Conservation (phyloP, 2,113 vertebrate species). For the Crocuta crocuta region DNA sequence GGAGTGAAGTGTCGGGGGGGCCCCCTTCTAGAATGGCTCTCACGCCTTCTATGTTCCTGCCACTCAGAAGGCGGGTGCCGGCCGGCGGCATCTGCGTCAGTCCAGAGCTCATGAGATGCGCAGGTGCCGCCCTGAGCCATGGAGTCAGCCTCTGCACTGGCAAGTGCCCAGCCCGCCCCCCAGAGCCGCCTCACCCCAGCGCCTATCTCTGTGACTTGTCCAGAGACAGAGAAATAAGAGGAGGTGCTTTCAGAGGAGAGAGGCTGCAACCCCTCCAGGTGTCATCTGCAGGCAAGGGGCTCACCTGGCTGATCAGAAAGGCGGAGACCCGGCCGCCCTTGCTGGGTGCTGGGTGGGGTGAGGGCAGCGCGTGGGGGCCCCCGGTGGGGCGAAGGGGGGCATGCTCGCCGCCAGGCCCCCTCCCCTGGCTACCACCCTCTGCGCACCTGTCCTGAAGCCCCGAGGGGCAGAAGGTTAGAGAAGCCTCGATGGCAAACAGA, state of each 20-base stretch:
- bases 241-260: background rate
- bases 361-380: background rate
- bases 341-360: background rate
- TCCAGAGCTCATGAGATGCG: fast-evolving
- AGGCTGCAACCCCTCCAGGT: background rate
- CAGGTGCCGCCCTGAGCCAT: fast-evolving
- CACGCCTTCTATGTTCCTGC: background rate
- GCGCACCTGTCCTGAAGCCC: background rate
- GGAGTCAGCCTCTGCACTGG: fast-evolving
- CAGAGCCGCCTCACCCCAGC: fast-evolving
- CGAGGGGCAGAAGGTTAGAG: fast-evolving
- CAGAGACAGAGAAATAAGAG: background rate
- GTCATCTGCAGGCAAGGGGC: background rate
- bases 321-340: background rate
- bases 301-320: background rate
- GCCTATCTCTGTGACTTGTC: background rate
- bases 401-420: fast-evolving
- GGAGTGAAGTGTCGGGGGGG: too few relatives aligned
- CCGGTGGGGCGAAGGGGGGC: background rate
- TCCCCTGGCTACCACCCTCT: background rate
- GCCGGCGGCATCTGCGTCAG: fast-evolving
- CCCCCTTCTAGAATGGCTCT: background rate
- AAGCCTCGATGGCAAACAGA: fast-evolving
- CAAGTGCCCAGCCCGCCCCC: fast-evolving
- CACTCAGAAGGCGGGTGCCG: fast-evolving